Evolutionary conservation across 2,888 invertebrate species (phyloP).

Genomic region (Phaedon cochleariae): DNA sequence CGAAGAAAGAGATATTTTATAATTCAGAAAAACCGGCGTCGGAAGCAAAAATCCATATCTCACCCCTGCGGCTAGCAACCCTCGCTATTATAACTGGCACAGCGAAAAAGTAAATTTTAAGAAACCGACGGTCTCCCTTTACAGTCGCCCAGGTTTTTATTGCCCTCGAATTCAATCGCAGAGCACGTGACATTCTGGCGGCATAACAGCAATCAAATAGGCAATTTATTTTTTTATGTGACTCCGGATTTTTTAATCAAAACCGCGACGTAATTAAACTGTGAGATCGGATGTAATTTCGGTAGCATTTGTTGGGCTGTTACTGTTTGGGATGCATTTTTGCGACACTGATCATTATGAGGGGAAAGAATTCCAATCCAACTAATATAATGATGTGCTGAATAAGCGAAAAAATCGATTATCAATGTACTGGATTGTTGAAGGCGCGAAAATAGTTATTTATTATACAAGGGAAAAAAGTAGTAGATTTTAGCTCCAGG

Average conservation of each 20-base stretch:
- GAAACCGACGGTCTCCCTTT: slow-evolving; percentile 58
- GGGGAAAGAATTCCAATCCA: neutral
- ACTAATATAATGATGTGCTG: too few species aligned
- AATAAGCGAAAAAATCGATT: too few species aligned
- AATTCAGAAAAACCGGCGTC: slow-evolving; percentile 62
- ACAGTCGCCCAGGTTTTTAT: slow-evolving; percentile 55
- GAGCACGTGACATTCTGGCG: slow-evolving; percentile 28
- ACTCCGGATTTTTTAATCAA: slow-evolving; percentile 61
- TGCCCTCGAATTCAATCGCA: slow-evolving; percentile 43
- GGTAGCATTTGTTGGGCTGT: slow-evolving; percentile 48
- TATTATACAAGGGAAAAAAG: too few species aligned
- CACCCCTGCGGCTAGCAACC: slow-evolving; percentile 41
- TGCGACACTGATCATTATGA: slow-evolving; percentile 25
- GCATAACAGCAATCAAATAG: slow-evolving; percentile 59
- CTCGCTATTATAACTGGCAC: slow-evolving; percentile 63
- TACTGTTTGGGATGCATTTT: slow-evolving; percentile 39
- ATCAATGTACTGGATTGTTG: too few species aligned
- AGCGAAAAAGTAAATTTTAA: slow-evolving; percentile 64
- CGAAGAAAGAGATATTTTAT: slow-evolving; percentile 58
- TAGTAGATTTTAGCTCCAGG: too few species aligned
- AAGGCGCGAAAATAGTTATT: too few species aligned
- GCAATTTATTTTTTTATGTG: slow-evolving; percentile 63
- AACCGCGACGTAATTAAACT: slow-evolving; percentile 58
- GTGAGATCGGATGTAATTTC: slow-evolving; percentile 56
- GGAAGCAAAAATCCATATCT: slow-evolving; percentile 64